Evolutionary conservation across 2,888 invertebrate species (phyloP).

Genomic region (Chouioia cunea): DNA sequence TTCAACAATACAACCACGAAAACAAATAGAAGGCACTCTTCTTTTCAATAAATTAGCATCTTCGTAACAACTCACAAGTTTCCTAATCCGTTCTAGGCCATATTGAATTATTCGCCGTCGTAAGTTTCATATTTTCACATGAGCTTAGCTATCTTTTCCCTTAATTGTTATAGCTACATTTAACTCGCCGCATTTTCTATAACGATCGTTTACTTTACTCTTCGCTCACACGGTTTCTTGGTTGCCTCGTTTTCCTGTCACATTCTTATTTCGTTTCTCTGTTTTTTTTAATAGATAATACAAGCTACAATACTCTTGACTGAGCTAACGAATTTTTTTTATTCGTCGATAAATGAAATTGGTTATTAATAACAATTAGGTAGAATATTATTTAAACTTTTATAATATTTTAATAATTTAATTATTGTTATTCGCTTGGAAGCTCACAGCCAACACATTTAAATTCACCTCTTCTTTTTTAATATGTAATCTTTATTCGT

Average conservation of each 20-base stretch:
- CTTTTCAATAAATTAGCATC: slow-evolving; percentile 63
- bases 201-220: slow-evolving; percentile 33
- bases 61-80: slow-evolving; percentile 55
- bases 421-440: slow-evolving; percentile 69
- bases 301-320: slow-evolving; percentile 63
- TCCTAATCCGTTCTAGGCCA: slow-evolving; percentile 50
- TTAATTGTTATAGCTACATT: slow-evolving; percentile 25
- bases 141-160: slow-evolving; percentile 29
- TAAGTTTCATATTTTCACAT: slow-evolving; percentile 39
- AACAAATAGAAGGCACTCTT: slow-evolving; percentile 69
- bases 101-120: slow-evolving; percentile 51
- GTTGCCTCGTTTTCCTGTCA: slow-evolving; percentile 45
- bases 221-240: slow-evolving; percentile 25
- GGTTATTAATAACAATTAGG: slow-evolving; percentile 64
- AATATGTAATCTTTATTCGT: slow-evolving; percentile 58
- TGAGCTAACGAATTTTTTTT: slow-evolving; percentile 62
- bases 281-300: slow-evolving; percentile 58
- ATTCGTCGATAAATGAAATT: slow-evolving; percentile 62
- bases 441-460: slow-evolving; percentile 69
- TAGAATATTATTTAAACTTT: slow-evolving; percentile 65
- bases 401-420: slow-evolving; percentile 67
- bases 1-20: slow-evolving; percentile 67
- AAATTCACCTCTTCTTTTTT: slow-evolving; percentile 56
- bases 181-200: slow-evolving; percentile 51
- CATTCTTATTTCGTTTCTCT: slow-evolving; percentile 47